Conservation (phyloP, 2,797 vertebrate genomes). For the Rousettus madagascariensis region DNA sequence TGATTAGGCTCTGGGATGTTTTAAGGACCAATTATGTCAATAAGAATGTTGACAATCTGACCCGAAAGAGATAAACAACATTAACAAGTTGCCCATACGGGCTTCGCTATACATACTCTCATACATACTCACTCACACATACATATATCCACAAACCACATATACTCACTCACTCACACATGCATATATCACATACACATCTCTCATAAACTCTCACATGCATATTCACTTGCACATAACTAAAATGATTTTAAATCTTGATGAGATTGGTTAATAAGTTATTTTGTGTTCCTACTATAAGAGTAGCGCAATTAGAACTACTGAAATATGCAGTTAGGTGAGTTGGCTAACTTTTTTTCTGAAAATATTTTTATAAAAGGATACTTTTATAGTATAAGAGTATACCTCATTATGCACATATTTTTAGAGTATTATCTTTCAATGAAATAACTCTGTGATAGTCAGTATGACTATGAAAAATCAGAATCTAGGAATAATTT, state of each 20-base stretch:
- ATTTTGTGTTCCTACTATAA: neutral
- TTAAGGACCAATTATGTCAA: neutral
- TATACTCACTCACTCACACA: neutral
- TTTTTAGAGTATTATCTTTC: neutral
- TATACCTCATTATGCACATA: neutral
- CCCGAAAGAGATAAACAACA: neutral
- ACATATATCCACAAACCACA: neutral
- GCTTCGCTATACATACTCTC: too few relatives aligned
- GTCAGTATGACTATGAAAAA: neutral
- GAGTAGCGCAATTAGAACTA: neutral
- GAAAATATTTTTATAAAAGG: neutral
- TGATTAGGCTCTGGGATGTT: neutral
- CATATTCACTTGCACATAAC: neutral
- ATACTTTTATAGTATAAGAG: neutral
- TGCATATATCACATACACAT: neutral
- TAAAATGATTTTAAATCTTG: neutral
- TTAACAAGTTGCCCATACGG: neutral
- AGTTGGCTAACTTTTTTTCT: neutral
- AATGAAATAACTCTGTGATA: neutral
- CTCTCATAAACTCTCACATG: neutral
- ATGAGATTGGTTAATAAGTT: neutral
- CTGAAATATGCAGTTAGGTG: neutral
- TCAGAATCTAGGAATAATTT: neutral
- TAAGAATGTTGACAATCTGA: neutral
- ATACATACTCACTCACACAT: neutral